These are phyloP conservation scores for Acronicta alni DNA, from an alignment of 2,888 invertebrate genomes.

Conservation along the genomic window DNA sequence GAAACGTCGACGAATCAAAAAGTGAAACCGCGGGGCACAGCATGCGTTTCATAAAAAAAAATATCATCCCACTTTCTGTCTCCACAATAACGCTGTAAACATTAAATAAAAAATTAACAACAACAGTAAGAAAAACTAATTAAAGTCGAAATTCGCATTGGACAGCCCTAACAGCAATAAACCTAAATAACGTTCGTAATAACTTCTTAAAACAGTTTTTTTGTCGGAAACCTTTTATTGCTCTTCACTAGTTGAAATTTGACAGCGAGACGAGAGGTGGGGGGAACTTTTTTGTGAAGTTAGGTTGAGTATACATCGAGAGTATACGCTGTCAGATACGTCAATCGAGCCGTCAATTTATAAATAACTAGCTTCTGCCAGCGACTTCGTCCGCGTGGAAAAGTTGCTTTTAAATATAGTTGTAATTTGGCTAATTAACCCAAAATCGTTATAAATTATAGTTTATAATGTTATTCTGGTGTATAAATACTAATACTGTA, in stretches of 20 bases:
- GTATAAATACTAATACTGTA: too few species aligned
- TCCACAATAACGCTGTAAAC: slow-evolving; percentile 8
- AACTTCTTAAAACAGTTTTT: slow-evolving; percentile 74
- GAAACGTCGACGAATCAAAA: too few species aligned
- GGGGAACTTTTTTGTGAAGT: neutral
- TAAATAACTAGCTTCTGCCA: too few species aligned
- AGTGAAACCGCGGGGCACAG: too few species aligned
- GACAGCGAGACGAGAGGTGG: slow-evolving; percentile 7
- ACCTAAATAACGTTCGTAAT: slow-evolving; percentile 69
- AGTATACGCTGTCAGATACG: neutral
- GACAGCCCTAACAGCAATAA: slow-evolving; percentile 48
- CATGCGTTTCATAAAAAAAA: too few species aligned
- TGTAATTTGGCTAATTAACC: too few species aligned
- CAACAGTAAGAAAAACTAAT: slow-evolving; percentile 26
- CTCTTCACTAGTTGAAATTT: slow-evolving; percentile 43
- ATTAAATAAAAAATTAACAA: slow-evolving; percentile 16
- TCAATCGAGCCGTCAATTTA: too few species aligned
- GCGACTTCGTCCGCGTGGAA: too few species aligned
- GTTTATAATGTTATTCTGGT: too few species aligned
- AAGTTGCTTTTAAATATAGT: too few species aligned
- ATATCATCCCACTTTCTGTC: neutral
- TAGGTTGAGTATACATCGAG: neutral
- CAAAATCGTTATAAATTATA: too few species aligned
- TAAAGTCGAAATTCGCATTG: slow-evolving; percentile 5
- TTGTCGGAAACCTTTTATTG: slow-evolving; percentile 64